phyloP scores from a whole-genome alignment of 2,888 invertebrate genomes.

The Chymomyza fuscimana region DNA sequence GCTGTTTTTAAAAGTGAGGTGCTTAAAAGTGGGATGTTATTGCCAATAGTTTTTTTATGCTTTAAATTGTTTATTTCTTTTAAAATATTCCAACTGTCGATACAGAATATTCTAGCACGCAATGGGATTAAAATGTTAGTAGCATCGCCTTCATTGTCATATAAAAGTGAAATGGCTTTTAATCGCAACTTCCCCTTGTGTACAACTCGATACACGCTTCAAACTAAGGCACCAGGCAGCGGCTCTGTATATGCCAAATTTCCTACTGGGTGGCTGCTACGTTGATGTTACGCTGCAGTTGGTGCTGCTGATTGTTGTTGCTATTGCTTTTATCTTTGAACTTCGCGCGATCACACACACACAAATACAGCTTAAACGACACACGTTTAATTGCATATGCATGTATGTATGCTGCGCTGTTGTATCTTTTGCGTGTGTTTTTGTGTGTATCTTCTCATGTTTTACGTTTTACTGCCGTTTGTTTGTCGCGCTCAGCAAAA shows the following conservation, averaged over 20 bases:
- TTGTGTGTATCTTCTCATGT: conserved; percentile 5
- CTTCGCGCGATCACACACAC: conserved; percentile 39
- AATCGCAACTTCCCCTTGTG: too few species aligned
- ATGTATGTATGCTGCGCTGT: conserved; percentile 23
- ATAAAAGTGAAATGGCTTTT: neutral
- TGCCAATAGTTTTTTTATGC: too few species aligned
- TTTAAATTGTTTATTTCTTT: too few species aligned
- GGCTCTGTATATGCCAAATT: neutral
- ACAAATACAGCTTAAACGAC: conserved; percentile 2
- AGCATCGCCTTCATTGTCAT: too few species aligned
- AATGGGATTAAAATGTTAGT: too few species aligned
- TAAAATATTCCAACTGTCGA: too few species aligned
- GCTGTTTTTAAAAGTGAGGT: too few species aligned
- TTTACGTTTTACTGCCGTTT: neutral
- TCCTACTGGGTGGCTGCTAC: conserved; percentile 10
- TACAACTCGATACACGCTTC: too few species aligned
- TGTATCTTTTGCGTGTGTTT: conserved; percentile 31
- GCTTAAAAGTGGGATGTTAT: too few species aligned
- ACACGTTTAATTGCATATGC: conserved; percentile 62
- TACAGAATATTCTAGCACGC: too few species aligned
- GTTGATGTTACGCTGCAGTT: conserved; percentile 12
- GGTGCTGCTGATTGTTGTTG: conserved; percentile 14
- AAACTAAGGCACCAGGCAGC: conserved; percentile 2
- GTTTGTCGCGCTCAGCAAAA: neutral
- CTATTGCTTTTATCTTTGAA: conserved; percentile 41